Evolutionary conservation across 1,140 invertebrate genomes (phyloP).

Genomic region (Macrosteles quadrilineatus): DNA sequence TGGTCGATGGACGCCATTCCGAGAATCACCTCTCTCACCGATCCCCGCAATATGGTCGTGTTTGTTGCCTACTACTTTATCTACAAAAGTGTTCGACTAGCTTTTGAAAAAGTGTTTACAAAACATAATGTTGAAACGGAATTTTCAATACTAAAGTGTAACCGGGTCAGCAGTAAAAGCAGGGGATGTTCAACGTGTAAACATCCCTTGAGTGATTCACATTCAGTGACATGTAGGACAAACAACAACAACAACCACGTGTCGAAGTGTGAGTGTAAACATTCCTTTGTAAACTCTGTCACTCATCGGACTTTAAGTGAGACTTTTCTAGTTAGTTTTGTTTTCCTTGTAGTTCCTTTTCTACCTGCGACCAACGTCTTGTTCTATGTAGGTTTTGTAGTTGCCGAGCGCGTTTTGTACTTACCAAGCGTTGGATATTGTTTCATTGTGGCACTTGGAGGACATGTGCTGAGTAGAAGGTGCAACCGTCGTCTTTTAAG

Average conservation of each 20-base stretch:
- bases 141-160: neutral
- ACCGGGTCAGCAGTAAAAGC: neutral
- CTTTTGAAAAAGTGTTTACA: neutral
- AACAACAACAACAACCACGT: constrained; percentile 55
- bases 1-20: constrained; percentile 96
- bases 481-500: constrained; percentile 43
- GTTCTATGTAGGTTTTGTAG: constrained; percentile 96
- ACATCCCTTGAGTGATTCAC: constrained; percentile 43
- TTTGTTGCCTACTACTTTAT: constrained; percentile 64
- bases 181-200: constrained; percentile 26
- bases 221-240: constrained; percentile 53
- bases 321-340: constrained; percentile 49
- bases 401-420: constrained; percentile 94
- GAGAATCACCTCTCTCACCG: constrained; percentile 68
- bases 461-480: constrained; percentile 43
- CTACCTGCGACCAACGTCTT: constrained; percentile 91
- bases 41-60: constrained; percentile 73
- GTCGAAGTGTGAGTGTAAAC: constrained; percentile 49
- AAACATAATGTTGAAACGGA: neutral
- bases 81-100: constrained; percentile 12
- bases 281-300: constrained; percentile 23
- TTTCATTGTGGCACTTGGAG: constrained; percentile 77
- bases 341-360: constrained; percentile 86
- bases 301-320: constrained; percentile 13
- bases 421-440: constrained; percentile 95